These are phyloP conservation scores for Embiotoca jacksoni DNA, from an alignment of 2,113 vertebrate genomes.

Conservation along the genomic window DNA sequence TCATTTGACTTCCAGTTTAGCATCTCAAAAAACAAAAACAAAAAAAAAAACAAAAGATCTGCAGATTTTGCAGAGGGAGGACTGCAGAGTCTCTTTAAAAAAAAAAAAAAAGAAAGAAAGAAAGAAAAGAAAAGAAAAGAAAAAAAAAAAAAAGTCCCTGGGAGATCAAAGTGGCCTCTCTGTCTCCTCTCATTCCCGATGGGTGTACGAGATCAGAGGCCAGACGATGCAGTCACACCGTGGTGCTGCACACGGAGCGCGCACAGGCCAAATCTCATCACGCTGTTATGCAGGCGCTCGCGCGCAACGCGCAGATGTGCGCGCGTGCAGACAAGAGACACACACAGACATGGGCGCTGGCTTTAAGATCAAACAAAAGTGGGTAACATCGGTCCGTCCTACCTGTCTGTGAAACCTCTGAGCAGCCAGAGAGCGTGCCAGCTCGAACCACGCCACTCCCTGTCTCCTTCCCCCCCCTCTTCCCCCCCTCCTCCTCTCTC, in stretches of 20 bases:
- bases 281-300: conserved; percentile 33
- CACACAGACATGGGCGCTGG: conserved; percentile 36
- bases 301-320: conserved; percentile 21
- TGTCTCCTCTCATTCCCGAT: conserved; percentile 66
- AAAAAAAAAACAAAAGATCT: no score
- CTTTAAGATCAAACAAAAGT: conserved; percentile 65
- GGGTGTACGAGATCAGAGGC: conserved; percentile 67
- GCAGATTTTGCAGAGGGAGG: no score
- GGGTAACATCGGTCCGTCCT: conserved; percentile 55
- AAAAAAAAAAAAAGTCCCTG: not conserved
- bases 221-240: conserved; percentile 35
- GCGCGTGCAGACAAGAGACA: conserved; percentile 39
- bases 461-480: not conserved
- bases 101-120: not conserved
- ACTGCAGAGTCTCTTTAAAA: not conserved
- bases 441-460: conserved; percentile 21
- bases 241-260: conserved; percentile 1
- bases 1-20: no score
- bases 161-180: conserved; percentile 66
- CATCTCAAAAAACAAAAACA: no score
- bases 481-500: not conserved
- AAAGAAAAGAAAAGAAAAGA: conserved; percentile 4
- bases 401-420: conserved; percentile 49
- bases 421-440: conserved; percentile 29
- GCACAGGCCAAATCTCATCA: conserved; percentile 48